Conservation (phyloP, 2,113 vertebrate genomes). For the Coryphaenoides rupestris region DNA sequence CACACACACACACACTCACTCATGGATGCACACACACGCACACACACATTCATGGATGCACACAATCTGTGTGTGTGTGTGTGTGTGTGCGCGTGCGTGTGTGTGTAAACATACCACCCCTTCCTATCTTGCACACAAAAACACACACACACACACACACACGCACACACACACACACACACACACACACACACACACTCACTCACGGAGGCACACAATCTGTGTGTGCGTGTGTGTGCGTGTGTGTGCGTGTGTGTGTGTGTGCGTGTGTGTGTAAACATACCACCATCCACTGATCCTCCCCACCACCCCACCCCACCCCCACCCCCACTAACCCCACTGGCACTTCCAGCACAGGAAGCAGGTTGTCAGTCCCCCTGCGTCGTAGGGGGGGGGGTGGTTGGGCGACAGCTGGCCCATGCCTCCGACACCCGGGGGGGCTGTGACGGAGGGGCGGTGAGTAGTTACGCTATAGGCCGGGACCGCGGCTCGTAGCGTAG, state of each 20-base stretch:
- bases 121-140: conserved; percentile 34
- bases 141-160: conserved; percentile 11
- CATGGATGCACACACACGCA: neutral
- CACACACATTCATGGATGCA: neutral
- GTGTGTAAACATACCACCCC: conserved; percentile 30
- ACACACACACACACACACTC: conserved; percentile 3
- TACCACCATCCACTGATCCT: conserved; percentile 41
- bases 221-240: too few species aligned
- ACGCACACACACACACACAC: neutral
- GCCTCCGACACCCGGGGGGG: conserved; percentile 18
- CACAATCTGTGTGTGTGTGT: neutral
- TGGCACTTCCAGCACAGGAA: conserved; percentile 36
- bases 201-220: neutral
- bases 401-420: conserved; percentile 47
- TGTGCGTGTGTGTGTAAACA: conserved; percentile 17
- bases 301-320: conserved; percentile 17
- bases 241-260: neutral
- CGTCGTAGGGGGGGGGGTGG: conserved; percentile 6
- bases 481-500: neutral
- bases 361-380: conserved; percentile 19
- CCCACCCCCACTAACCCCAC: neutral
- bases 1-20: neutral
- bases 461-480: neutral
- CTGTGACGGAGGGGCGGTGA: neutral
- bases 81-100: neutral